phyloP scores from a whole-genome alignment of 2,888 invertebrate genomes.

The Eristalis tenax region DNA sequence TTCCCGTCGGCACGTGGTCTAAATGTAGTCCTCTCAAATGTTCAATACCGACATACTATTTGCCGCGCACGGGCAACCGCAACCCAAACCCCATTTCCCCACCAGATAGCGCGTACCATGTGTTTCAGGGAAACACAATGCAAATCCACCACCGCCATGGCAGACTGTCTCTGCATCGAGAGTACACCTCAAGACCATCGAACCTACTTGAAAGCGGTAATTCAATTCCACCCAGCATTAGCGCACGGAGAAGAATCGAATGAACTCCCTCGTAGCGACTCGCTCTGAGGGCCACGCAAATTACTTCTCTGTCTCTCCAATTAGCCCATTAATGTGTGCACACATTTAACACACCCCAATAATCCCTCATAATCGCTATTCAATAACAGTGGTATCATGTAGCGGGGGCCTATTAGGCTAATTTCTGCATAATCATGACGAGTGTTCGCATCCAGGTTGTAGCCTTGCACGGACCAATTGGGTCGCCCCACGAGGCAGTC shows the following conservation, averaged over 20 bases:
- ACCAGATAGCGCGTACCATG: too few relatives aligned
- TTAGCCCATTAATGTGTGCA: constrained; percentile 60
- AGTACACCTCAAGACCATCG: not conserved
- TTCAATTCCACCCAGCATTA: not conserved
- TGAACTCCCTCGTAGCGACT: not conserved
- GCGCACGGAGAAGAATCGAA: not conserved
- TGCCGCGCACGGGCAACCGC: too few relatives aligned
- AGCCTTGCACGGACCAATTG: constrained; percentile 54
- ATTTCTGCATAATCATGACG: constrained; percentile 66
- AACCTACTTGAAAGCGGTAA: constrained; percentile 11
- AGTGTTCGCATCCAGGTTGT: constrained; percentile 58
- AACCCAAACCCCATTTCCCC: too few relatives aligned
- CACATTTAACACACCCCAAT: constrained; percentile 67
- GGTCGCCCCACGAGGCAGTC: not conserved
- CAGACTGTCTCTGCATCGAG: not conserved
- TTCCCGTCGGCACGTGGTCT: too few relatives aligned
- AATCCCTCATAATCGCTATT: constrained; percentile 66
- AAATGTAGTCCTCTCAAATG: too few relatives aligned
- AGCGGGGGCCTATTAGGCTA: constrained; percentile 62
- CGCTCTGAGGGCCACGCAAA: constrained; percentile 32
- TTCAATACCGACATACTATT: too few relatives aligned
- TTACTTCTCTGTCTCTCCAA: constrained; percentile 54
- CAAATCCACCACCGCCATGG: not conserved
- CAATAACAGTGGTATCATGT: constrained; percentile 59
- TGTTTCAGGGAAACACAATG: not conserved